Base-by-base conservation (phyloP, 2,113 vertebrate species). In the Lanius collurio region DNA sequence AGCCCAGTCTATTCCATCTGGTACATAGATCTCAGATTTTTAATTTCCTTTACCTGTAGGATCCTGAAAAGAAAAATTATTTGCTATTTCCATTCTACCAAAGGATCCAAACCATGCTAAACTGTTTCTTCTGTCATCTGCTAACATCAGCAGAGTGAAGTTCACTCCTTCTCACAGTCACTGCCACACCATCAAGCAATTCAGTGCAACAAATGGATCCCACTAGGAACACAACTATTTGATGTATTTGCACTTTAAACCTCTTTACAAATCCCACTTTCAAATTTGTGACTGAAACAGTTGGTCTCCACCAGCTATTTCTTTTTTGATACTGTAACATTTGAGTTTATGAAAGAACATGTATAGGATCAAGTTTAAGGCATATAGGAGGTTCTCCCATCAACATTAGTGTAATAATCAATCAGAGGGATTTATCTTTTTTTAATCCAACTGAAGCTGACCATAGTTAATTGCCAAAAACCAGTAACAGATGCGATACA, bases 21-120 rank as follows among this genome's bases (percentile, higher is more conserved):
- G 55, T 73, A 65, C 9, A 86, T 15, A 77, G 81, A 92, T 88
- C 68, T 86, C 41, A 70, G 42, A 42, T 52, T 62, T 91, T 93
- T 94, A 65, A 85, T 93, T 83, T 93, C 75, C 79, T 92, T 94
- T 90, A 95, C 91, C 93, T 95, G 68, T 55, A 80, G 68, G 71
- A 88, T 88, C 50, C 59, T 70, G 42, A 77, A 83, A 79, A 83
- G 44, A 76, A 65, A 80, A 81, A 52, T 18, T 35, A 86, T 86
- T 93, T 93, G 35, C 23, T 76, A 59, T 77, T 97, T 92, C 55
- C 56, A 39, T 50, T 74, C 24, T 65, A 68, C 30, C 20, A 44
- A 69, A 69, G 19, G 63, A 94, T 81, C 41, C 67, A 86, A 69
- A 83, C 15, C 44, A 42, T 31, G 18, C 31, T 57, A 86, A 93